These are phyloP conservation scores for Leptinotarsa texana DNA, from an alignment of 1,140 invertebrate species.

Conservation along the genomic window DNA sequence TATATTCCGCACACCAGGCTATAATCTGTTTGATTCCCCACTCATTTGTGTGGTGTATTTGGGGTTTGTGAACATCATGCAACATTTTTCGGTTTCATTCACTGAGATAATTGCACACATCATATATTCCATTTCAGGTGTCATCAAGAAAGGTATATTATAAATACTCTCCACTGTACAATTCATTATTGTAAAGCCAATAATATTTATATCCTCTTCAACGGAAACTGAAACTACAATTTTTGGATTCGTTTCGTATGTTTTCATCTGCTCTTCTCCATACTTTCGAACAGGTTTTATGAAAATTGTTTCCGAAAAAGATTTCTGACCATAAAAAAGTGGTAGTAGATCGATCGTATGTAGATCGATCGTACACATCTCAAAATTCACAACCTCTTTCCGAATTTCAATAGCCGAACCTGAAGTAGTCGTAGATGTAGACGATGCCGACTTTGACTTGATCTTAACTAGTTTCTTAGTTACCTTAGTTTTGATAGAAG, in stretches of 20 bases:
- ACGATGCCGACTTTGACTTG: neutral
- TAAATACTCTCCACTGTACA: conserved; percentile 47
- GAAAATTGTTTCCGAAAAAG: conserved; percentile 36
- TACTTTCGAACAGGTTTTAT: conserved; percentile 32
- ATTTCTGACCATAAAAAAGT: conserved; percentile 32
- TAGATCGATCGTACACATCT: conserved; percentile 34
- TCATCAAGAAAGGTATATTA: conserved; percentile 41
- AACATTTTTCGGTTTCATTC: conserved; percentile 8
- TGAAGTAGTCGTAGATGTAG: neutral
- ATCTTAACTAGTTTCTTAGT: neutral
- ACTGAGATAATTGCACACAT: conserved; percentile 39
- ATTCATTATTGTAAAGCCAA: conserved; percentile 34
- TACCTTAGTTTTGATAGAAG: neutral
- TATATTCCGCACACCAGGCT: conserved; percentile 37
- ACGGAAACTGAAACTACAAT: conserved; percentile 39
- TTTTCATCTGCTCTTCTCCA: conserved; percentile 37
- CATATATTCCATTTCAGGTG: conserved; percentile 39
- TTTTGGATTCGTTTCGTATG: conserved; percentile 39
- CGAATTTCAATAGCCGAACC: conserved; percentile 24
- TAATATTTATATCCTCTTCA: conserved; percentile 29
- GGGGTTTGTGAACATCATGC: conserved; percentile 31
- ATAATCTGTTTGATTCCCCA: conserved; percentile 33
- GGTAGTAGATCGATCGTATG: conserved; percentile 42
- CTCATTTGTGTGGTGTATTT: conserved; percentile 10
- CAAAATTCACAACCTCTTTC: conserved; percentile 22